These are phyloP conservation scores for Drosophila histrio DNA, from an alignment of 2,888 invertebrate species.

Conservation along the genomic window DNA sequence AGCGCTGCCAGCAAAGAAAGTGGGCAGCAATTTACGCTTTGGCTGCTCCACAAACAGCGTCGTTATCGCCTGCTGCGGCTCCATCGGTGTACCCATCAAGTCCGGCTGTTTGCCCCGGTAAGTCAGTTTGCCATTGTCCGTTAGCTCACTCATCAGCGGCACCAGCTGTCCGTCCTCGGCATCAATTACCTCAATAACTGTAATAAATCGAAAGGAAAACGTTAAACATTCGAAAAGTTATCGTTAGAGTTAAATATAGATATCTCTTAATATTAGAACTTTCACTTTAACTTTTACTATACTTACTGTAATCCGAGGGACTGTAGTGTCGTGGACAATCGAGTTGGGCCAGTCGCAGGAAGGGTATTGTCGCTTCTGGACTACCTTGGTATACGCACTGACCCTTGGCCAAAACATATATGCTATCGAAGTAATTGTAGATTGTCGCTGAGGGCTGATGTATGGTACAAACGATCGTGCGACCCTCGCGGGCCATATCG, in stretches of 20 bases:
- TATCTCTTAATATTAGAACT: too few relatives aligned
- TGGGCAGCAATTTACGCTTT: constrained; percentile 61
- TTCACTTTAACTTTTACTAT: too few relatives aligned
- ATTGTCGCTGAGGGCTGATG: constrained; percentile 89
- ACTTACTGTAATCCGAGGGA: constrained; percentile 89
- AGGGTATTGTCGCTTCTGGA: constrained; percentile 87
- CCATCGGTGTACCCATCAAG: constrained; percentile 62
- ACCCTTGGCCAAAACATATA: constrained; percentile 88
- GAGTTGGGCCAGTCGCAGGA: constrained; percentile 85
- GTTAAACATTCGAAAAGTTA: background rate
- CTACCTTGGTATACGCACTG: constrained; percentile 88
- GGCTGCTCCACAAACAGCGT: constrained; percentile 81
- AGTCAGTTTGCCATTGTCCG: constrained; percentile 86
- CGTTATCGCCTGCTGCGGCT: constrained; percentile 83
- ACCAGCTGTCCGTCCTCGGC: constrained; percentile 86
- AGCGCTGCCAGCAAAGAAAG: constrained; percentile 66
- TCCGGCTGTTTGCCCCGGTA: constrained; percentile 63
- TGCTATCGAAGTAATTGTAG: constrained; percentile 87
- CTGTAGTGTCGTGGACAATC: constrained; percentile 88
- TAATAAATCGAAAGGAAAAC: background rate
- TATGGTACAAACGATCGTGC: constrained; percentile 89
- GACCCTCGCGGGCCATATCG: constrained; percentile 87
- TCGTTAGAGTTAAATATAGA: too few relatives aligned
- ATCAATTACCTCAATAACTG: constrained; percentile 87
- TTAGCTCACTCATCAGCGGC: constrained; percentile 85